Percentiles rank a stretch among this genome's conserved stretches.
These are phyloP conservation scores for Mesocricetus auratus DNA, from an alignment of 2,113 vertebrate species.

Conservation along the genomic window DNA sequence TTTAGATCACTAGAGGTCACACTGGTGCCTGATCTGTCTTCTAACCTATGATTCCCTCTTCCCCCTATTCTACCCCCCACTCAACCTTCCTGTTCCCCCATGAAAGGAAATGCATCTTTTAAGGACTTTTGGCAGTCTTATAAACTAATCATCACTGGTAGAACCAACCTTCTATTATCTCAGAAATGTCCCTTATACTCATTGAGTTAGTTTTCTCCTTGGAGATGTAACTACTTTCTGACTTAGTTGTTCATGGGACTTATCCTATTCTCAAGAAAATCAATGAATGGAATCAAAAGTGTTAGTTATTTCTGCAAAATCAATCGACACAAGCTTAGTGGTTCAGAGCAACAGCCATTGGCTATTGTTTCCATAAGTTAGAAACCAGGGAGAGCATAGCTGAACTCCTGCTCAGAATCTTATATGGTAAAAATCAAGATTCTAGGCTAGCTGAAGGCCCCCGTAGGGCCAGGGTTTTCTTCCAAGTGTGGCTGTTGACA, in stretches of 20 bases:
- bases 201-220: constrained; percentile 19
- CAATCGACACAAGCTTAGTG: background rate
- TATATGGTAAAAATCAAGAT: background rate
- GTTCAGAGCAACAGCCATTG: background rate
- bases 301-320: background rate
- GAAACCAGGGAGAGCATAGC: background rate
- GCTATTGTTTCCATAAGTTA: background rate
- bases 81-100: too few species aligned
- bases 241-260: constrained; percentile 23
- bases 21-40: too few species aligned
- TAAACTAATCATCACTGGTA: background rate
- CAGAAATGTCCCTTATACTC: background rate
- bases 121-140: constrained; percentile 28
- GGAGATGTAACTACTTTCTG: background rate
- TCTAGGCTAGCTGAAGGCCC: background rate
- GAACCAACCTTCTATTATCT: constrained; percentile 40
- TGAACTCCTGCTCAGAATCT: background rate
- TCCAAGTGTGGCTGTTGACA: background rate
- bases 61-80: too few species aligned
- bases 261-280: constrained; percentile 4
- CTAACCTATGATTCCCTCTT: too few species aligned
- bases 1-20: too few species aligned
- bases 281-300: background rate
- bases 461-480: background rate
- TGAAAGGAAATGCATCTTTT: background rate